These are phyloP conservation scores for Holothuria glaberrima DNA, from an alignment of 35 echinoderm and acorn worm species.

Conservation along the genomic window DNA sequence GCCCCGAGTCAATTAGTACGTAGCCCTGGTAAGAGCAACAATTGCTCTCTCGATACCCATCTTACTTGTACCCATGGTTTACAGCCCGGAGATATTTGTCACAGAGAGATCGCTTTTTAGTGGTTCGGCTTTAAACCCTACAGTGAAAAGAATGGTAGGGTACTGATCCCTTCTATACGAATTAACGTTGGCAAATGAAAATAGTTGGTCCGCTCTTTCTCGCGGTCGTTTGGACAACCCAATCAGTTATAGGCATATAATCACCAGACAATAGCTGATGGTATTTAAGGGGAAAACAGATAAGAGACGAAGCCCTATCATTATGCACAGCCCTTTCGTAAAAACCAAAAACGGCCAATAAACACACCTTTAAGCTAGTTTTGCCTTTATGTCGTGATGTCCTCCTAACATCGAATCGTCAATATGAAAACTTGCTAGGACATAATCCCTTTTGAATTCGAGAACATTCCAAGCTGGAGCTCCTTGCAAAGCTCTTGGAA, in stretches of 20 bases:
- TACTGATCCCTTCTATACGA: no score
- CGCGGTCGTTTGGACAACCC: not conserved
- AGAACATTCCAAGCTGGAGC: no score
- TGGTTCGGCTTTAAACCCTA: no score
- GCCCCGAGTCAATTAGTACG: slow-evolving; percentile 5
- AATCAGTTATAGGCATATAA: slow-evolving; percentile 23
- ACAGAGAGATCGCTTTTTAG: no score
- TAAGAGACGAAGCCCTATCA: not conserved
- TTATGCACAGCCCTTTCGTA: not conserved
- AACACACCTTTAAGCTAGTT: no score
- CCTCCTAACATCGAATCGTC: no score
- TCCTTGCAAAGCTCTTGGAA: no score
- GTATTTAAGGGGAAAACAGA: not conserved
- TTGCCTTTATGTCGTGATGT: no score
- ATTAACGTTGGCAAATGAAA: no score
- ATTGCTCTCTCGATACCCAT: not conserved
- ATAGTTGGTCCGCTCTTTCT: not conserved
- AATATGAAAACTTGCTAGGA: no score
- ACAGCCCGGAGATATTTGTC: slow-evolving; percentile 11
- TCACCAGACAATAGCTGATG: not conserved
- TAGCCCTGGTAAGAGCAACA: slow-evolving; percentile 16
- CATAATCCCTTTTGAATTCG: no score
- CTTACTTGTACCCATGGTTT: not conserved
- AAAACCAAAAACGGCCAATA: not conserved
- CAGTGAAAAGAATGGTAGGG: no score